phyloP scores from a whole-genome alignment of 2,888 invertebrate species.

The Drosophila conformis region DNA sequence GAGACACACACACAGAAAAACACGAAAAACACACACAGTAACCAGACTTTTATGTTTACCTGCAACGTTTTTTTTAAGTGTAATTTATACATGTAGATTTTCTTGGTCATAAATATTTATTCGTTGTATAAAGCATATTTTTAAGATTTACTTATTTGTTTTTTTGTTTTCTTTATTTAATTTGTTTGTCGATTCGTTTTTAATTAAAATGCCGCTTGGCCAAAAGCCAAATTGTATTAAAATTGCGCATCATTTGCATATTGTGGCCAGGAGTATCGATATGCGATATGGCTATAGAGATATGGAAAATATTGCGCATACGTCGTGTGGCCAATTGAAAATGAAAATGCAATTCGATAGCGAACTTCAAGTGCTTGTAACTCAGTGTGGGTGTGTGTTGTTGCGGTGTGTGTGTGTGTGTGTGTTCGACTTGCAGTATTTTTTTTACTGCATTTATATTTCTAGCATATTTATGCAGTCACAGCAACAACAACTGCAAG shows the following conservation, averaged over 20 bases:
- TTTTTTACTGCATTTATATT: conserved; percentile 70
- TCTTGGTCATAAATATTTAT: conserved; percentile 17
- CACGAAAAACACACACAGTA: conserved; percentile 1
- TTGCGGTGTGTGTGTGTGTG: background rate
- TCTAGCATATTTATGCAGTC: conserved; percentile 70
- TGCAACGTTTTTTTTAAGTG: conserved; percentile 21
- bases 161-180: conserved; percentile 15
- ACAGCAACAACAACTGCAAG: conserved; percentile 23
- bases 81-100: conserved; percentile 19
- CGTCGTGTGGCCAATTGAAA: conserved; percentile 46
- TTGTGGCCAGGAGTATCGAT: conserved; percentile 29
- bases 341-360: conserved; percentile 49
- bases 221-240: conserved; percentile 57
- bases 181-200: conserved; percentile 43
- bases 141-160: background rate
- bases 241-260: conserved; percentile 67
- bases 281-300: conserved; percentile 13
- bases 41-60: conserved; percentile 21
- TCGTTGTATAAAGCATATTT: conserved; percentile 15
- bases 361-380: conserved; percentile 43
- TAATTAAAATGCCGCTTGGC: conserved; percentile 56
- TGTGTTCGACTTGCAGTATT: conserved; percentile 46
- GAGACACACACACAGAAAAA: conserved; percentile 59
- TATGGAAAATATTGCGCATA: conserved; percentile 58
- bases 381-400: background rate